Evolutionary conservation across 2,888 invertebrate genomes (phyloP), one percentile per base, ranked within the genome.

Genomic region (Biston betularia): DNA sequence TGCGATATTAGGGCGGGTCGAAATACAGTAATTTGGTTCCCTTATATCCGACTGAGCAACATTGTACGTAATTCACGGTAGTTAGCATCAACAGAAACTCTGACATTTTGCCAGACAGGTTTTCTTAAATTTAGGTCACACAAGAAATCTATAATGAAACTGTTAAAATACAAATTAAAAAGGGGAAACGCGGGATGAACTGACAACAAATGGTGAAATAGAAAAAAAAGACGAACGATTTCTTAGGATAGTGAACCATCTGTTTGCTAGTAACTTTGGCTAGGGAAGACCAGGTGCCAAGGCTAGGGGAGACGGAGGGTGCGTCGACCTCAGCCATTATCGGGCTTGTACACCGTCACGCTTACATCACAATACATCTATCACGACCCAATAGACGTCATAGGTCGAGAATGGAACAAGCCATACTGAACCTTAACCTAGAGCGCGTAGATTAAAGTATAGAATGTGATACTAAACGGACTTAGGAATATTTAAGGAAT

Each of bases 321-420:
- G 89, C 92, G 89, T 85, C 90, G 92, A 92, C 93, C 93, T 84
- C 88, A 84, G 79, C 73, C 88, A 87, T 88, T 85, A 86, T 81
- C 81, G 81, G 82, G 80, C 84, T 83, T 82, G 80, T 79, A 79
- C 80, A 78, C 77, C 82, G 83, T 84, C 86, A 87, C 83, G 86
- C 84, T 79, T 80, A 82, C 81, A 80, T 82, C 85, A 83, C 79
- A 76, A 50, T 55, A 72, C 56, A 68, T 68, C 55, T 53, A 68
- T 52, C 76, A 76, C 70, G 53, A 66, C 40, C 56, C 34, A 63
- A 59, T 68, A 62, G 38, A 38, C 38, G 24, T 24, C 38, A 38
- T 38, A 38, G 38, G 38, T 38, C 9, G 38, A 38, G 38, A 38
- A 38, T 9, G 38, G 38, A 38, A 38, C 38, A 38, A 38, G 0